Conservation (phyloP, 2,888 invertebrate species). For the Gastrophysa polygoni region DNA sequence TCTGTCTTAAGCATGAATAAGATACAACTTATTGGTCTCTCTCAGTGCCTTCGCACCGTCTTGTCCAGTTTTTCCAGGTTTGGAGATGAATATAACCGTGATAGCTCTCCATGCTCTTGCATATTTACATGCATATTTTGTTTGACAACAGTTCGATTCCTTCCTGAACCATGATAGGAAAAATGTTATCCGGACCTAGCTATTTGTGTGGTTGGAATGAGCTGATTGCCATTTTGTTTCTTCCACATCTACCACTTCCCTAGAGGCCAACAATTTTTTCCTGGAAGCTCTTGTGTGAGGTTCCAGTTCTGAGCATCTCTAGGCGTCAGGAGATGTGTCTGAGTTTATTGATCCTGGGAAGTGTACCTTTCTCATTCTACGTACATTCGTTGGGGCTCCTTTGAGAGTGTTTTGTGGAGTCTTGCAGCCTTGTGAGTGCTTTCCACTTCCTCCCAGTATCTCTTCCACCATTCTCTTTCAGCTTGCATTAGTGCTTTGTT, state of each 20-base stretch:
- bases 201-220: background rate
- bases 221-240: background rate
- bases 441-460: constrained; percentile 5
- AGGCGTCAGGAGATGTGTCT: background rate
- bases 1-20: background rate
- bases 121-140: background rate
- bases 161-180: background rate
- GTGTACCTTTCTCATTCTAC: background rate
- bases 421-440: background rate
- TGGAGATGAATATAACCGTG: background rate
- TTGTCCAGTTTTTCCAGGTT: background rate
- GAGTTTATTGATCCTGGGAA: no score
- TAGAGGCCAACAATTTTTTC: background rate
- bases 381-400: background rate
- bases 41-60: background rate
- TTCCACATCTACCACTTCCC: background rate
- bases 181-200: background rate
- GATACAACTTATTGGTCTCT: background rate
- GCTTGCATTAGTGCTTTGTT: constrained; percentile 5
- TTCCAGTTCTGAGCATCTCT: background rate
- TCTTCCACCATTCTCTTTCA: constrained; percentile 10
- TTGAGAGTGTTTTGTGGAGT: no score
- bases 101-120: background rate
- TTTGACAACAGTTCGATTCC: background rate
- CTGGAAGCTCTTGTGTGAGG: background rate